phyloP scores from a whole-genome alignment of 2,113 vertebrate species.

The Myiozetetes cayanensis region DNA sequence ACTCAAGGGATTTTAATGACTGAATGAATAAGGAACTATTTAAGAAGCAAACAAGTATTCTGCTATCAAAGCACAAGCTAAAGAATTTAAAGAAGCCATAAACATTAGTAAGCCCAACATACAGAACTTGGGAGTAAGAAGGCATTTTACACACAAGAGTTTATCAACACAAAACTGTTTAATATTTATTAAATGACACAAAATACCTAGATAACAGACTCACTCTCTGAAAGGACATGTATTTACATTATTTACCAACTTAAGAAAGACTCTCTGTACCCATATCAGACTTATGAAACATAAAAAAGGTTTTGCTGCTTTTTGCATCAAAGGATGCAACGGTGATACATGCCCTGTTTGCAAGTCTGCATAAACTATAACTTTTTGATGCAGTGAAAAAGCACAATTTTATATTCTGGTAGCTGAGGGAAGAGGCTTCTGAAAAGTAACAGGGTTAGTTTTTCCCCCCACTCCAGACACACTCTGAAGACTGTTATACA shows the following conservation, averaged over 20 bases:
- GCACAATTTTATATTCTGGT: slow-evolving; percentile 51
- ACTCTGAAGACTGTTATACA: slow-evolving; percentile 68
- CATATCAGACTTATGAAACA: slow-evolving; percentile 73
- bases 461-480: slow-evolving; percentile 43
- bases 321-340: slow-evolving; percentile 62
- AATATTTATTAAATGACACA: slow-evolving; percentile 82
- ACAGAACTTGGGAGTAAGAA: slow-evolving; percentile 38
- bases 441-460: slow-evolving; percentile 58
- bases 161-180: slow-evolving; percentile 77
- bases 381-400: slow-evolving; percentile 66
- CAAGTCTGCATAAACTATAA: slow-evolving; percentile 64
- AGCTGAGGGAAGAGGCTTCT: slow-evolving; percentile 64
- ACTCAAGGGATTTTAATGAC: slow-evolving; percentile 57
- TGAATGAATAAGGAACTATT: slow-evolving; percentile 12
- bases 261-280: slow-evolving; percentile 74
- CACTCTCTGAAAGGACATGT: slow-evolving; percentile 76
- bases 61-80: slow-evolving; percentile 21
- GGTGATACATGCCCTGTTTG: slow-evolving; percentile 67
- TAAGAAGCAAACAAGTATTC: slow-evolving; percentile 43
- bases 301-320: slow-evolving; percentile 68
- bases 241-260: slow-evolving; percentile 81
- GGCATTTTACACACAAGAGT: slow-evolving; percentile 51
- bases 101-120: slow-evolving; percentile 40
- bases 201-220: slow-evolving; percentile 79
- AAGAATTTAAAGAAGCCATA: slow-evolving; percentile 36